Conservation (phyloP, 64 coral and sea anemone species). For the Pocillopora damicornis region DNA sequence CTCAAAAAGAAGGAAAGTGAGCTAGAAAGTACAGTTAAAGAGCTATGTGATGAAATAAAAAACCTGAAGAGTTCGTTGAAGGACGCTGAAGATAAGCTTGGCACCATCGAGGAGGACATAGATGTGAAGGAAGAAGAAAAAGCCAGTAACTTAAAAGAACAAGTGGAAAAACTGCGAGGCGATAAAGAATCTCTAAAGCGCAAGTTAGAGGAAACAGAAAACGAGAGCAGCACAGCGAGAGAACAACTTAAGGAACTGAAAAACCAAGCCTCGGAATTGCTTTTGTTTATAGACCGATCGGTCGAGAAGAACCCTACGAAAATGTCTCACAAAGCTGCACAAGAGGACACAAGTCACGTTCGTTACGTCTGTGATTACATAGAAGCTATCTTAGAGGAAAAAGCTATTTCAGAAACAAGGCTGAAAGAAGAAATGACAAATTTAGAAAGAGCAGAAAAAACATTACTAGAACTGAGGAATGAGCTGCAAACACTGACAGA, state of each 20-base stretch:
- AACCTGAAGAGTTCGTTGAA: conserved; percentile 7
- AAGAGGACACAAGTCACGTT: not conserved
- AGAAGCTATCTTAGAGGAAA: conserved; percentile 16
- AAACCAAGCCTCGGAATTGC: conserved; percentile 23
- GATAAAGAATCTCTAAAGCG: conserved; percentile 1
- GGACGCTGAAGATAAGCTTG: not conserved
- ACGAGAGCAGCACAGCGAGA: conserved; percentile 8
- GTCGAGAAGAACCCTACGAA: not conserved
- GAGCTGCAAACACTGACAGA: not conserved
- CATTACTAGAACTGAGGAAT: not conserved
- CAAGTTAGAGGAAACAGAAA: conserved; percentile 34
- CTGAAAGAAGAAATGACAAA: not conserved
- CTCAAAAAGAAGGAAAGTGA: not conserved
- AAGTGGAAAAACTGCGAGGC: conserved; percentile 13
- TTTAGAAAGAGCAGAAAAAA: not conserved
- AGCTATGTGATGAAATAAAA: conserved; percentile 12
- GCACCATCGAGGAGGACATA: conserved; percentile 1
- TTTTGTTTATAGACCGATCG: not conserved
- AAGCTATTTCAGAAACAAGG: not conserved
- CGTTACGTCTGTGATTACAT: conserved; percentile 7
- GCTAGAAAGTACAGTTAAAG: not conserved
- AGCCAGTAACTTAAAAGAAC: not conserved
- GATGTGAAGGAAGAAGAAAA: conserved; percentile 2
- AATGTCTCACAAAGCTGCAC: not conserved
- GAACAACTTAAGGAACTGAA: conserved; percentile 3